Evolutionary conservation across 2,797 vertebrate species (phyloP).

Genomic region (Spizella passerina): DNA sequence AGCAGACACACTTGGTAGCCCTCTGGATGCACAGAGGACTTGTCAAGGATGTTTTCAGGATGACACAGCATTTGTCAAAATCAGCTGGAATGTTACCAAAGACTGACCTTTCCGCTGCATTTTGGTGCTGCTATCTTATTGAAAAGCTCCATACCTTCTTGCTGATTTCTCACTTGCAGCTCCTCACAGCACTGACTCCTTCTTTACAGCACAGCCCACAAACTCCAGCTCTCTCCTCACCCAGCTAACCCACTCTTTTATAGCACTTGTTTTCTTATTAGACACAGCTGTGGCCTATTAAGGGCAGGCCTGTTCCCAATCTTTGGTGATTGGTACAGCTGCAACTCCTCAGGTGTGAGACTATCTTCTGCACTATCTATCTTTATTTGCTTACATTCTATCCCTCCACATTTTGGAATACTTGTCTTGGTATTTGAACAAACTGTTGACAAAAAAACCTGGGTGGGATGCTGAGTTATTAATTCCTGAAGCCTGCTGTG

Average conservation of each 20-base stretch:
- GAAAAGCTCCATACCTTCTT: too few relatives aligned
- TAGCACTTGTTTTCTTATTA: too few relatives aligned
- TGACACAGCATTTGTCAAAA: not conserved
- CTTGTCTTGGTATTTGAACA: not conserved
- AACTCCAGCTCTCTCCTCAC: too few relatives aligned
- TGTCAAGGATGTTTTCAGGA: not conserved
- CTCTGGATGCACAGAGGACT: not conserved
- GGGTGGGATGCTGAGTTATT: not conserved
- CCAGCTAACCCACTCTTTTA: too few relatives aligned
- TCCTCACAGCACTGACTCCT: too few relatives aligned
- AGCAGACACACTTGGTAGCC: not conserved
- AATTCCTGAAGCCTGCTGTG: not conserved
- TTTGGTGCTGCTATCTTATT: not conserved
- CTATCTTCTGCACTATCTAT: too few relatives aligned
- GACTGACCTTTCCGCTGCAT: not conserved
- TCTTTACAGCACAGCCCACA: too few relatives aligned
- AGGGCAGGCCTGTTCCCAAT: too few relatives aligned
- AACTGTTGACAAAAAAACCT: not conserved
- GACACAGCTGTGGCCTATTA: too few relatives aligned
- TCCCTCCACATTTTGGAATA: not conserved
- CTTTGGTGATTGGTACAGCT: too few relatives aligned
- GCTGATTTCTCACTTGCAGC: rapidly evolving
- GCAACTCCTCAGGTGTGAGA: too few relatives aligned
- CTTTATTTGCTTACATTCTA: too few relatives aligned
- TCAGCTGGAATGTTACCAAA: not conserved